Evolutionary conservation across 2,113 vertebrate genomes (phyloP), one percentile per base, ranked within the genome.

Genomic region (Tichodroma muraria): DNA sequence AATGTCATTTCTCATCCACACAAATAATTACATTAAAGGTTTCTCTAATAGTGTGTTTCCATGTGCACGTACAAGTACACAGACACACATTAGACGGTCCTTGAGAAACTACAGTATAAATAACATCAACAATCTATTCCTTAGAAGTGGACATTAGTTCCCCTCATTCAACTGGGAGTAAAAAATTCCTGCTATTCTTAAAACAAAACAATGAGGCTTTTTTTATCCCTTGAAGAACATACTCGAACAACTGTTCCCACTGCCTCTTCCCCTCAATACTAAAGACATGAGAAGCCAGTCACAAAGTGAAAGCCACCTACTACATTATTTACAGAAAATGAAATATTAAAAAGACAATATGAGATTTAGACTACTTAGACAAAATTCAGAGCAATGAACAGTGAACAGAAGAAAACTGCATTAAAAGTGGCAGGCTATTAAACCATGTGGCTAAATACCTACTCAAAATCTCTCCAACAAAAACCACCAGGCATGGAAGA

Each of bases 241-340:
- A 90, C 40, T 85, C 1, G 0, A 91, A 87, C 63, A 89, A 94
- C 50, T 54, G 50, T 52, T 94, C 91, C 72, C 76, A 82, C 72
- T 49, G 25, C 76, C 60, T 85, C 87, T 59, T 78, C 65, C 71
- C 52, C n/a, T 91, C 85, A 69, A 66, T 40, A 91, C 79, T 40
- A 25, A 85, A 90, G 73, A 71, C 4, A 0, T 47, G 76, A 96
- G 66, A 93, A 94, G 82, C 60, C 82, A 93, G 80, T 84, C 90
- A 94, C 85, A 91, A 92, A 88, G 77, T 80, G 77, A 91, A 93
- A 91, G 61, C 77, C 33, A 94, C 30, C 88, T 90, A 93, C 91
- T 94, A 54, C 85, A 90, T 94, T 97, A 95, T 95, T 97, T 93
- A 94, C 94, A 95, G 76, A 86, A 93, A 95, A 86, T 92, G 44